Evolutionary conservation across 2,797 vertebrate species (phyloP), one percentile per base, ranked within the genome.

Genomic region (Salarias fasciatus): DNA sequence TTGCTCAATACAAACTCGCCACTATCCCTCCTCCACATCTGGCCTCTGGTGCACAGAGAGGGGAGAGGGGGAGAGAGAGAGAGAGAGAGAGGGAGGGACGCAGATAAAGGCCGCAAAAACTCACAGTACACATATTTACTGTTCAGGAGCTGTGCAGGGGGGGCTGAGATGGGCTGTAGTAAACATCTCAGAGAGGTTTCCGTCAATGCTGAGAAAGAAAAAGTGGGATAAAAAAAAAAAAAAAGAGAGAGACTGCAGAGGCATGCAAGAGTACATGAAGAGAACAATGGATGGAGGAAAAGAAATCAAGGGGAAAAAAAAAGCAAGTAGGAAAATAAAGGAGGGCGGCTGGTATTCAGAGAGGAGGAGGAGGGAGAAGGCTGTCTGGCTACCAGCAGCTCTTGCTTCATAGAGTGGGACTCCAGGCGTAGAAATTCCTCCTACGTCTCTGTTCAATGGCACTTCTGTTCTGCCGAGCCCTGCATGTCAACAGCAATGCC

Each of bases 341-440:
- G 66, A 84, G 75, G 75, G 76, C 35, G 55, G 72, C 53, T 72
- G 87, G 86, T 79, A 89, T 91, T 87, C 75, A 59, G 60, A 71
- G 74, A 77, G 68, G 74, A 76, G 70, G 45, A 38, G 70, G 45
- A 38, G 36, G 36, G 4, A 11, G 75, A 67, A 59, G 53, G 62
- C 63, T 35, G 64, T 61, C 75, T 75, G 70, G 80, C 70, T 69
- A 53, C 71, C 41, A 66, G 71, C 66, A 70, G 75, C 70, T 70
- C 69, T 69, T 15, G 63, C 75, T 18, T 75, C 45, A 3, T 37
- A 59, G 70, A 70, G 85, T 80, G 75, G 79, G 84, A 86, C 79
- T 82, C 74, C 55, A 72, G 88, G 85, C 79, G 74, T 74, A 90
- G 77, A 89, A 89, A 90, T 91, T 91, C 90, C 91, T 89, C 86